Base-by-base conservation (phyloP, 1,140 invertebrate species). In the Frieseomelitta varia region DNA sequence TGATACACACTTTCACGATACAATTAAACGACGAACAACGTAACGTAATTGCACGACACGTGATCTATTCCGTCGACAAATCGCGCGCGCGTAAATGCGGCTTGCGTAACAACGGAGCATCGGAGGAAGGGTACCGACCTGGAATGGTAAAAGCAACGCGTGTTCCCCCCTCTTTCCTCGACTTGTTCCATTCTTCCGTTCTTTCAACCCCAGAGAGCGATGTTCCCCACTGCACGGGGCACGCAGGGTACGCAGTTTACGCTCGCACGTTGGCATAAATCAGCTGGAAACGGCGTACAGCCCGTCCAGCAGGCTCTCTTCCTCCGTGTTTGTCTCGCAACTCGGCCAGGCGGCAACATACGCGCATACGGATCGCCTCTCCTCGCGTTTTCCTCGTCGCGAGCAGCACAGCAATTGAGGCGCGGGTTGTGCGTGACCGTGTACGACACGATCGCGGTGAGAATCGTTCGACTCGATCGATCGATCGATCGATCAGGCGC, bases 201-300 rank as follows among this genome's bases (percentile, higher is more conserved):
- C 65, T 53, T 74, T 69, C 24, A 51, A 17, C 81, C 74, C 74
- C 73, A 8, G 30, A 47, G 39, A 47, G 39, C 39, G 39, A 8
- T 55, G 53, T 86, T 73, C 58, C 39, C 79, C 63, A 1, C 27
- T n/a, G 1, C 63, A n/a, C n/a, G 24, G 39, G 24, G 39, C 58
- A 79, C 81, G 83, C 55, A 84, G 76, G 87, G 85, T 88, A 92
- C 87, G 90, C 89, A 88, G 86, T 93, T 93, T 90, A 91, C 91
- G 88, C 81, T 87, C 90, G 81, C 72, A 86, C 81, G 87, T 87
- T 75, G 85, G 85, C 83, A 92, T 92, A 92, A 92, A 92, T 92
- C 91, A 90, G 77, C 85, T 63, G 61, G 78, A 73, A n/a, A 81
- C 84, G 74, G 30, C 80, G 84, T 84, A 89, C 86, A 91, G 91